Percentiles rank a stretch among this genome's conserved stretches.
Evolutionary conservation across 2,888 invertebrate genomes (phyloP).

Genomic region (Lymantria monacha): DNA sequence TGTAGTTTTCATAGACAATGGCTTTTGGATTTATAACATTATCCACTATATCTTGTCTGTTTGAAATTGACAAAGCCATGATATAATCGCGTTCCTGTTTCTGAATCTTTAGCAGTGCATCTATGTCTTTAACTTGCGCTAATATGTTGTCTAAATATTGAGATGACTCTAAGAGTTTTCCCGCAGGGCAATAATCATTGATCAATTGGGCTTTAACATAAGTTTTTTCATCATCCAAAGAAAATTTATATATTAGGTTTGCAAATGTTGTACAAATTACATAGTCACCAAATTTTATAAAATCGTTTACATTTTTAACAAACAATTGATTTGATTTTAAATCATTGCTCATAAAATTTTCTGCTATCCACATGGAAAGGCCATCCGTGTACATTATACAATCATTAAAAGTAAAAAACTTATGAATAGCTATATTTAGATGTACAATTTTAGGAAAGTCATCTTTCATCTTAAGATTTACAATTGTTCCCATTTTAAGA

Average conservation of each 20-base stretch:
- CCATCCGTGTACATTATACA: slow-evolving; percentile 62
- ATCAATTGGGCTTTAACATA: slow-evolving; percentile 34
- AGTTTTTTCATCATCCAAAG: slow-evolving; percentile 40
- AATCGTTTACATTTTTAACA: slow-evolving; percentile 57
- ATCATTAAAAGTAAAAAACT: slow-evolving; percentile 41
- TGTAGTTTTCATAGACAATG: slow-evolving; percentile 53
- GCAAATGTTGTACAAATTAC: slow-evolving; percentile 62
- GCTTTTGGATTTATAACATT: slow-evolving; percentile 43
- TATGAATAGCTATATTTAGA: slow-evolving; percentile 58
- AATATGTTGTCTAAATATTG: slow-evolving; percentile 53
- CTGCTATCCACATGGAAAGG: slow-evolving; percentile 57
- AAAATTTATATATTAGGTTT: slow-evolving; percentile 55
- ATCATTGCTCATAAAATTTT: slow-evolving; percentile 42
- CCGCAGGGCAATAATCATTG: slow-evolving; percentile 48
- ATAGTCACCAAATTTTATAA: slow-evolving; percentile 45
- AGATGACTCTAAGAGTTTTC: slow-evolving; percentile 48
- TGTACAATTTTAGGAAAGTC: slow-evolving; percentile 42
- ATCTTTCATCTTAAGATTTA: slow-evolving; percentile 42
- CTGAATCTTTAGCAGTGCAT: slow-evolving; percentile 42
- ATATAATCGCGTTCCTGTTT: slow-evolving; percentile 53
- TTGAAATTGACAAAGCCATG: slow-evolving; percentile 58
- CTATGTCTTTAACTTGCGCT: slow-evolving; percentile 49
- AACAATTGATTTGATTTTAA: slow-evolving; percentile 48
- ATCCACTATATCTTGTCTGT: slow-evolving; percentile 58
- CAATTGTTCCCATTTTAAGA: slow-evolving; percentile 56